Percentiles rank a stretch among this genome's conserved stretches.
Evolutionary conservation across 2,113 vertebrate species (phyloP).

Genomic region (Collichthys lucidus): DNA sequence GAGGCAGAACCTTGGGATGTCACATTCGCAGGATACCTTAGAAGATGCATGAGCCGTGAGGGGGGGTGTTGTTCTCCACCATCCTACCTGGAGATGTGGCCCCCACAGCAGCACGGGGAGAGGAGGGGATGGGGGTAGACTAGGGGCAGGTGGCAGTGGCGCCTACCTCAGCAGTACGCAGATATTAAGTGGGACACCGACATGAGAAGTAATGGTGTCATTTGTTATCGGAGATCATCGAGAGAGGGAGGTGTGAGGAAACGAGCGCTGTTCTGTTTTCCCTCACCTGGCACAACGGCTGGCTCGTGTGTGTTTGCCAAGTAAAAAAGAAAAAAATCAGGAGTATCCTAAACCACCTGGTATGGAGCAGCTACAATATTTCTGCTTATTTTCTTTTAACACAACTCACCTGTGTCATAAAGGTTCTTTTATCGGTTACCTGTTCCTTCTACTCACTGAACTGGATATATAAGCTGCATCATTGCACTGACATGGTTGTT

Average conservation of each 20-base stretch:
- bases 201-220: conserved; percentile 72
- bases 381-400: not conserved
- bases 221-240: conserved; percentile 71
- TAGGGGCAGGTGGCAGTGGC: not conserved
- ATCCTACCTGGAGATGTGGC: conserved; percentile 11
- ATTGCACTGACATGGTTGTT: not conserved
- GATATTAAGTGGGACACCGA: conserved; percentile 78
- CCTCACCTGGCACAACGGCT: conserved; percentile 33
- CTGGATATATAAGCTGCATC: not conserved
- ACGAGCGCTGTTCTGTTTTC: conserved; percentile 25
- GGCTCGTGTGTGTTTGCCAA: conserved; percentile 1
- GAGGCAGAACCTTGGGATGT: conserved; percentile 2
- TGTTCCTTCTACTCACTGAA: conserved; percentile 1
- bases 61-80: conserved; percentile 3
- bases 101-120: not conserved
- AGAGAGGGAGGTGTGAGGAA: conserved; percentile 40
- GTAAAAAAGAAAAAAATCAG: conserved; percentile 1
- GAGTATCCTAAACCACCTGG: conserved; percentile 14
- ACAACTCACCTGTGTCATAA: not conserved
- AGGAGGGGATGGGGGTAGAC: not conserved
- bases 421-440: not conserved
- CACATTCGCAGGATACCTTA: conserved; percentile 7
- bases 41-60: conserved; percentile 64
- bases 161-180: conserved; percentile 75
- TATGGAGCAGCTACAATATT: not conserved